These are phyloP conservation scores for Drosophila tsacasi DNA, from an alignment of 1,140 invertebrate genomes.

Conservation along the genomic window DNA sequence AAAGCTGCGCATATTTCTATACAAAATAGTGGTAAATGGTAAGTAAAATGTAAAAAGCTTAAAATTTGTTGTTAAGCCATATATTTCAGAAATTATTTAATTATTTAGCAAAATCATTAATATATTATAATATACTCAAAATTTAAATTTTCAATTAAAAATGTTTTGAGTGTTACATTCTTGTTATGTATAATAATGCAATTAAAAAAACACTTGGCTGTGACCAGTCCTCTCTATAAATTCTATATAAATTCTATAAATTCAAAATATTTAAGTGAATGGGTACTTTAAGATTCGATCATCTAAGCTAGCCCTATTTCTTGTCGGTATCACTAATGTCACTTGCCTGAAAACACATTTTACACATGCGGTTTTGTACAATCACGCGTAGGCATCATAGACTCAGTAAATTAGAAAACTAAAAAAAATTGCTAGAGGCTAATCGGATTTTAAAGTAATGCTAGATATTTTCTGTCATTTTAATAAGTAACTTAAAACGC, in stretches of 20 bases:
- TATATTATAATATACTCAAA: too few relatives aligned
- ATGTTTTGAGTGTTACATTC: too few relatives aligned
- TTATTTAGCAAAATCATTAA: too few relatives aligned
- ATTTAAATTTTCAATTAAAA: too few relatives aligned
- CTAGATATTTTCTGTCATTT: too few relatives aligned
- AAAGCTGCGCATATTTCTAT: too few relatives aligned
- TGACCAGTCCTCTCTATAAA: background rate
- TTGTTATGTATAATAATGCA: background rate
- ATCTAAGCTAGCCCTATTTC: background rate
- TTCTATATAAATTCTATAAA: too few relatives aligned
- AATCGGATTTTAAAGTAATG: background rate
- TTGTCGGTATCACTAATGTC: constrained; percentile 47
- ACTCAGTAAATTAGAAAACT: background rate
- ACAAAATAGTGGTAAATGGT: too few relatives aligned
- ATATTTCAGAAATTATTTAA: too few relatives aligned
- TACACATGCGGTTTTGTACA: constrained; percentile 62
- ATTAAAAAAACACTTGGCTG: background rate
- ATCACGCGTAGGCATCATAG: background rate
- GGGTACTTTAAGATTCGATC: background rate
- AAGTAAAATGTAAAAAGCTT: too few relatives aligned
- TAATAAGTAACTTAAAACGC: too few relatives aligned
- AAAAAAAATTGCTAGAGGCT: background rate
- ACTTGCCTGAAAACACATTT: constrained; percentile 66
- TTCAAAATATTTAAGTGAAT: background rate
- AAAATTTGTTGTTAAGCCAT: too few relatives aligned